Evolutionary conservation across 2,888 invertebrate genomes (phyloP).

Genomic region (Sicus ferrugineus): DNA sequence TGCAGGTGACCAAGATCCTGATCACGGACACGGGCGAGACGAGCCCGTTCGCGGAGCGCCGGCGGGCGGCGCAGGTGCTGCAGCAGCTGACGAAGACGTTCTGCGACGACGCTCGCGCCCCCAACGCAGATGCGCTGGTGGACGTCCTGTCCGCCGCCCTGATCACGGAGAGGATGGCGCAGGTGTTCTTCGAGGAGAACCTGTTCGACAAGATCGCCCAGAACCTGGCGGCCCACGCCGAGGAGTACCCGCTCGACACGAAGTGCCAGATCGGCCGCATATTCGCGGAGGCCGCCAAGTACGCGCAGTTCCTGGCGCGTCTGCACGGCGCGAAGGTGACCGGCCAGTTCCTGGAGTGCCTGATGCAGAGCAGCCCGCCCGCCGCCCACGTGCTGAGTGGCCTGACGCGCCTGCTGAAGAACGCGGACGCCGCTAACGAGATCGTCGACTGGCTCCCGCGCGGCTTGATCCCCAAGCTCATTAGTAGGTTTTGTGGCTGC

Average conservation of each 20-base stretch:
- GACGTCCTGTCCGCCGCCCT: constrained; percentile 53
- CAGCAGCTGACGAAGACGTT: constrained; percentile 52
- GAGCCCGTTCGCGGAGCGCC: constrained; percentile 44
- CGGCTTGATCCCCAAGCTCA: constrained; percentile 42
- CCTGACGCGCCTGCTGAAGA: constrained; percentile 50
- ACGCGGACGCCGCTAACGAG: constrained; percentile 45
- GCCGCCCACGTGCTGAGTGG: constrained; percentile 49
- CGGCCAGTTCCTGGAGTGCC: constrained; percentile 48
- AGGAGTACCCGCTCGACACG: constrained; percentile 33
- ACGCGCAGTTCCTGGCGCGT: constrained; percentile 44
- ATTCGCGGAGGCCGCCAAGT: constrained; percentile 52
- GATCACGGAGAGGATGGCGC: constrained; percentile 51
- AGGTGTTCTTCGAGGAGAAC: constrained; percentile 55
- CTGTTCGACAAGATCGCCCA: constrained; percentile 51
- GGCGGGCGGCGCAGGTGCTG: constrained; percentile 46
- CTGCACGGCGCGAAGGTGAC: constrained; percentile 47
- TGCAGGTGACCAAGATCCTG: constrained; percentile 49
- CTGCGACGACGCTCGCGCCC: constrained; percentile 42
- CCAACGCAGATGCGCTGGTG: constrained; percentile 46
- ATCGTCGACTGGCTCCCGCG: constrained; percentile 45
- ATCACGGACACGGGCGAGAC: constrained; percentile 47
- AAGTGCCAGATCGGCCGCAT: constrained; percentile 50
- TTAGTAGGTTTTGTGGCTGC: constrained; percentile 36
- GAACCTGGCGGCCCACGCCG: constrained; percentile 40
- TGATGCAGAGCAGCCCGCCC: constrained; percentile 44